Evolutionary conservation across 2,797 vertebrate species (phyloP), one percentile per base, ranked within the genome.

Genomic region (Pyrrhura leucotis): DNA sequence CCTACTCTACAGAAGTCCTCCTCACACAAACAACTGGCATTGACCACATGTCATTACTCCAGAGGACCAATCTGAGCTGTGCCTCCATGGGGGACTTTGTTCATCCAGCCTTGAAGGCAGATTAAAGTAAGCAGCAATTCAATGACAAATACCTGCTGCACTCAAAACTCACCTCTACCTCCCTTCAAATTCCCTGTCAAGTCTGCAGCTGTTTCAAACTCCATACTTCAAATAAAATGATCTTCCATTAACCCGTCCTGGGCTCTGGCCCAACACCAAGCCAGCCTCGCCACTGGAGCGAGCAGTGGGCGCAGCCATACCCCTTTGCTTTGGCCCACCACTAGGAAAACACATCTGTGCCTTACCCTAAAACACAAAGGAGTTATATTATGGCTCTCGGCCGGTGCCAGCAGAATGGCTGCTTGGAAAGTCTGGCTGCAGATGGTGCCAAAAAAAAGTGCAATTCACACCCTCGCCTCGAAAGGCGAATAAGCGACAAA

Each of bases 241-340:
- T 65, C 42, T 87, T 73, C 54, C 37, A 35, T 39, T 20, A 42
- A 22, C 25, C 31, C 18, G 12, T 29, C 48, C 20, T 12, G 28
- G 53, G 39, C 77, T 89, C 22, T 54, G 86, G 77, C 25, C 58
- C 39, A 4, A 3, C 53, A 76, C 59, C 1, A 4, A 67, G 71
- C 28, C 6, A 2, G 23, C 47, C 1, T 2, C 22, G 37, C 22
- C 56, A 45, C 42, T 0, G 0, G 33, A 47, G 26, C 5, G 5
- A 75, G 73, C 44, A 44, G 48, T 0, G 0, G 51, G 79, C 37
- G 83, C 47, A 45, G 66, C 39, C 5, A 1, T 7, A 61, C 82
- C 39, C 35, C 20, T 0, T 5, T 2, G 4, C 59, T 29, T 53
- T 78, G 66, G 82, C 16, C 48, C 59, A n/a, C 40, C 48, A 28